These are phyloP conservation scores for Pampusana beccarii DNA, from an alignment of 2,113 vertebrate genomes.

Conservation along the genomic window DNA sequence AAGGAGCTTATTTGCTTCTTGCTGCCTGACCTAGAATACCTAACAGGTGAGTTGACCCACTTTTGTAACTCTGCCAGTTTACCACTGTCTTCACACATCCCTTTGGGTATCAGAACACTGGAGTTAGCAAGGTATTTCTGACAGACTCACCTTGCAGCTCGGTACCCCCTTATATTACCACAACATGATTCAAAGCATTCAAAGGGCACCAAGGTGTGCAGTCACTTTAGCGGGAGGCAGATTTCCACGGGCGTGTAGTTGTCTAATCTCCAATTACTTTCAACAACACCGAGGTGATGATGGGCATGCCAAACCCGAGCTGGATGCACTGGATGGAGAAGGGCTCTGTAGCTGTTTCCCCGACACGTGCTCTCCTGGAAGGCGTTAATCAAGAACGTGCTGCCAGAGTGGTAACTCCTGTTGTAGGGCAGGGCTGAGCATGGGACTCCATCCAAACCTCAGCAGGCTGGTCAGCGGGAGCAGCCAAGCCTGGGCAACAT, in stretches of 20 bases:
- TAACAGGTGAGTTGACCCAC: background rate
- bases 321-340: background rate
- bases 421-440: background rate
- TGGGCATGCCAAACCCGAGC: background rate
- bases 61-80: background rate
- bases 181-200: background rate
- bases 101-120: background rate
- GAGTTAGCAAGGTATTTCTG: background rate
- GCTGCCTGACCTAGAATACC: background rate
- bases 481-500: background rate
- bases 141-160: background rate
- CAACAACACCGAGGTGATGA: background rate
- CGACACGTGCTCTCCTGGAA: background rate
- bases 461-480: constrained; percentile 7
- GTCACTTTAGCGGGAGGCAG: background rate
- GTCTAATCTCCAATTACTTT: background rate
- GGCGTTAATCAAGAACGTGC: background rate
- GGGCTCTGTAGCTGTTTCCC: background rate
- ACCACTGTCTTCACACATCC: background rate
- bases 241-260: background rate
- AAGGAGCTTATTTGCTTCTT: background rate
- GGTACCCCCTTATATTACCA: background rate
- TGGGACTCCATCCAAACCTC: background rate
- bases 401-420: background rate
- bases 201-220: background rate